These are phyloP conservation scores for Automeris io DNA, from an alignment of 2,888 invertebrate species.

Conservation along the genomic window DNA sequence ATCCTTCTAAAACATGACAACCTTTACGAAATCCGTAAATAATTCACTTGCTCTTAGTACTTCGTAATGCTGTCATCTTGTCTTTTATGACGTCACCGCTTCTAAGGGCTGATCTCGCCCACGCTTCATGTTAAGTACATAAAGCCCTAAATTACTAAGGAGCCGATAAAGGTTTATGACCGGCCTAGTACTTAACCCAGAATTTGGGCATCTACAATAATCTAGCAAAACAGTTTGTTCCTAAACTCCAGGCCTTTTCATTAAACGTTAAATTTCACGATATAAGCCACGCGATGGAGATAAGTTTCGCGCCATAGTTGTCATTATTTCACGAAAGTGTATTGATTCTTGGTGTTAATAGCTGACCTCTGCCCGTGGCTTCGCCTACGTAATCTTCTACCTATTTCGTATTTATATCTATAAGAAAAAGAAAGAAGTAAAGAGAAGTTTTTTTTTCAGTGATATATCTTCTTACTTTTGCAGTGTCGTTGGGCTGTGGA, in stretches of 20 bases:
- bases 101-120: constrained; percentile 12
- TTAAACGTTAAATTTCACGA: constrained; percentile 1
- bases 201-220: constrained; percentile 7
- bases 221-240: constrained; percentile 4
- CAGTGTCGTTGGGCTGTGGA: too few species aligned
- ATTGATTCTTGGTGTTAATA: too few species aligned
- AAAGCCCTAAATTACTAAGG: constrained; percentile 33
- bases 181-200: constrained; percentile 18
- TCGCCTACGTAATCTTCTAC: neutral
- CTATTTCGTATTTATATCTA: too few species aligned
- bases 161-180: constrained; percentile 36
- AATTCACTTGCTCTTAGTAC: constrained; percentile 6
- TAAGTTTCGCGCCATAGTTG: neutral
- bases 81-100: constrained; percentile 11
- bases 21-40: neutral
- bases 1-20: neutral
- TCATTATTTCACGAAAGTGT: neutral
- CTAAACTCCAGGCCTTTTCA: constrained; percentile 3
- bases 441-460: too few species aligned
- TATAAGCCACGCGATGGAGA: neutral
- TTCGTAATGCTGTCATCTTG: constrained; percentile 8
- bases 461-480: too few species aligned
- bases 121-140: constrained; percentile 29
- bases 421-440: too few species aligned
- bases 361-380: neutral